Base-by-base conservation (phyloP, 2,113 vertebrate species). In the Caranx melampygus region DNA sequence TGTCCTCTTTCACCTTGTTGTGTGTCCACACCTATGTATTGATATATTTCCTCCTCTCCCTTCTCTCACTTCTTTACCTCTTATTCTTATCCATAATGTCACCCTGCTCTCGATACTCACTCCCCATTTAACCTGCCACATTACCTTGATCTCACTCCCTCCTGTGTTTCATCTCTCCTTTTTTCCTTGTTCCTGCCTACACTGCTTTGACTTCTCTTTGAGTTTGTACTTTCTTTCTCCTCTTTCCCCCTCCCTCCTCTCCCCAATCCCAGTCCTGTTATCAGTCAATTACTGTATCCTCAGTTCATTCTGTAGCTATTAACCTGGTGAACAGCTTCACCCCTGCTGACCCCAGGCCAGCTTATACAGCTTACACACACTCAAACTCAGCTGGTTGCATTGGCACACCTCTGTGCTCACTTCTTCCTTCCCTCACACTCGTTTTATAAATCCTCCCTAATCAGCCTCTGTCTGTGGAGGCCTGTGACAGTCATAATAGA, bases 251-350 rank as follows among this genome's bases (percentile, higher is more conserved):
- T 72, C 68, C 57, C 14, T 34, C 34, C 1, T 18, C 44, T 26
- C 4, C 76, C 65, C 33, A 44, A 47, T 51, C 26, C 16, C 47
- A 3, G 58, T 47, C 15, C 54, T 68, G 68, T 89, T 90, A 90
- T 89, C 83, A 70, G 78, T 89, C 83, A 72, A 83, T 86, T 85
- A 75, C 78, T 35, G 35, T 58, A 68, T 78, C 81, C 76, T 80
- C 60, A 61, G 81, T 85, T 89, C 82, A 87, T 87, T 86, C 75
- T 78, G 51, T 11, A 79, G 70, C 81, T 62, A 88, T 90, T 87
- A 91, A 88, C 69, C 83, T 80, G 62, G 77, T 69, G 82, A 87
- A 78, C 82, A 68, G 62, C 66, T 45, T 87, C 57, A 61, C 68
- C 82, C 76, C 83, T 40, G 75, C 70, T 60, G 76, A 84, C 79